Base-by-base conservation (phyloP, 2,888 invertebrate genomes). In the Lycophotia porphyrea region DNA sequence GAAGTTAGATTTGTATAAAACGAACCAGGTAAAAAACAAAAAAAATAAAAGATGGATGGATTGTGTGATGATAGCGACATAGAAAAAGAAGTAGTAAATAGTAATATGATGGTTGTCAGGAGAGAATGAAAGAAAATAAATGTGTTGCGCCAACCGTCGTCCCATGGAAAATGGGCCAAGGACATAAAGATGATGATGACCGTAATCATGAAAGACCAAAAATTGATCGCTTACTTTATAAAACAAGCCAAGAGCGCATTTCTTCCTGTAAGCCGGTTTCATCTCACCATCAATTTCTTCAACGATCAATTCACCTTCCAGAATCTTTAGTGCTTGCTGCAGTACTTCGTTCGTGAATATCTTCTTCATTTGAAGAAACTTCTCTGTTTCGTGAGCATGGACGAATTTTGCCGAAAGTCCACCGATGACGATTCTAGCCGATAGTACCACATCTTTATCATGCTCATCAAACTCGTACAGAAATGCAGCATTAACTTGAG, bases 401-500 rank as follows among this genome's bases (percentile, higher is more conserved):
- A 94, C 91, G 69, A 97, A 97, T 31, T 94, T 81, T 21, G 89
- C 90, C 1, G 95, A 94, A 31, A 98, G 96, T 0, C 97, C 97
- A 24, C 97, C 97, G 70, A 96, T 97, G 1, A 97, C 97, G n/a
- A 98, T 96, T 66, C 95, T 93, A 3, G 97, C 97, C 27, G 94
- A 93, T 34, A 91, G 79, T 0, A 97, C 88, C 9, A 89, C 55
- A 21, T 91, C 89, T 42, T 82, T 76, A 2, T 91, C 71, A 1
- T 87, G 76, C 11, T 81, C 44, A 72, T 96, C 91, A 64, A 98
- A 91, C 89, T 97, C 96, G 76, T 98, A 97, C 0, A 97, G 93
- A 90, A 98, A 98, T 7, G 97, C 98, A 27, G 98, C 98, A 87
- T 98, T 98, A 0, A 98, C 97, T 88, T 97, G 97, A 0, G 98